Conservation (phyloP, 2,888 invertebrate species). For the Agonopterix heracliana region DNA sequence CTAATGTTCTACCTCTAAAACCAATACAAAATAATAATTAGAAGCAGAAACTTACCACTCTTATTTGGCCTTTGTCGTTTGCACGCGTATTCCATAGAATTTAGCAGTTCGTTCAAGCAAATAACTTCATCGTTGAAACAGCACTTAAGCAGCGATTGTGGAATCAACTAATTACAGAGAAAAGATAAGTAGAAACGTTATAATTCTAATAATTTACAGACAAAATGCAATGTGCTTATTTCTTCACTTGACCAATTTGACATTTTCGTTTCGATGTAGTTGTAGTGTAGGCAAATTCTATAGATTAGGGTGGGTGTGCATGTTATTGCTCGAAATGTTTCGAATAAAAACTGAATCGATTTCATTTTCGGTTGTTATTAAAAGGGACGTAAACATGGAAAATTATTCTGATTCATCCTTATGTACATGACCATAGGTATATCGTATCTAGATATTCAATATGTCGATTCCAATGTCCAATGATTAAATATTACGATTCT, state of each 20-base stretch:
- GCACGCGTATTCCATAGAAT: constrained; percentile 60
- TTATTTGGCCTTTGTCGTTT: constrained; percentile 45
- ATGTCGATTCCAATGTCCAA: too few relatives aligned
- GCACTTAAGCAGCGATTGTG: constrained; percentile 17
- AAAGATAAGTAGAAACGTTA: constrained; percentile 11
- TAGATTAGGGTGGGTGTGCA: too few relatives aligned
- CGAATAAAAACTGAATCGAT: too few relatives aligned
- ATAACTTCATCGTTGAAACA: constrained; percentile 38
- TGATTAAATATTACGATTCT: too few relatives aligned
- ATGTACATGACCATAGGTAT: too few relatives aligned
- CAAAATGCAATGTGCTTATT: constrained; percentile 22
- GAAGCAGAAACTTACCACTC: constrained; percentile 50
- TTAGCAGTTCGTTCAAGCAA: constrained; percentile 37
- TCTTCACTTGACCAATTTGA: constrained; percentile 44
- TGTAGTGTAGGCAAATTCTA: too few relatives aligned
- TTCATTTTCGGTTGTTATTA: too few relatives aligned
- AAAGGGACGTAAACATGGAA: too few relatives aligned
- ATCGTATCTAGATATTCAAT: too few relatives aligned
- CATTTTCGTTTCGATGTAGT: constrained; percentile 15
- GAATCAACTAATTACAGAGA: constrained; percentile 20
- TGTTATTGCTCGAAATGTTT: too few relatives aligned
- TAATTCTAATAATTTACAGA: constrained; percentile 15
- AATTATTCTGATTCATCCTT: too few relatives aligned
- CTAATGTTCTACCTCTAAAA: constrained; percentile 34
- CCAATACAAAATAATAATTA: constrained; percentile 32